Evolutionary conservation across 2,113 vertebrate genomes (phyloP).

Genomic region (Ia io): DNA sequence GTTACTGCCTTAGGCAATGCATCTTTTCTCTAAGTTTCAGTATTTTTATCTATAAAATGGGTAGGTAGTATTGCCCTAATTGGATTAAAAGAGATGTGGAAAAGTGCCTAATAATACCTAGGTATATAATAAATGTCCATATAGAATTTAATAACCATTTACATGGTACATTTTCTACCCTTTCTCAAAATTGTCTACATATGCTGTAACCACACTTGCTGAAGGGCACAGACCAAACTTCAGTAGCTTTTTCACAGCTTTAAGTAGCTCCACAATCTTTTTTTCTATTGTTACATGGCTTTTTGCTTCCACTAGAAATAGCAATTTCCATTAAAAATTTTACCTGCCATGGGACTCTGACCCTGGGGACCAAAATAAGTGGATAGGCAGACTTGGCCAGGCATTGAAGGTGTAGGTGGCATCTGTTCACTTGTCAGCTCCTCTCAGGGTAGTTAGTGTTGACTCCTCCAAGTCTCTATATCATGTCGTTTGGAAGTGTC

Average conservation of each 20-base stretch:
- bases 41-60: slow-evolving; percentile 4
- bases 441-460: background rate
- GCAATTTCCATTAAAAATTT: background rate
- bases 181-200: background rate
- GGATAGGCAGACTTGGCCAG: background rate
- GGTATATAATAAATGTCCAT: background rate
- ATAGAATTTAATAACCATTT: background rate
- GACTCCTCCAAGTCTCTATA: background rate
- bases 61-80: background rate
- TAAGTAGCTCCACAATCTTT: background rate
- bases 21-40: background rate
- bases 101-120: background rate
- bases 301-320: background rate
- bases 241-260: background rate
- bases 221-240: background rate
- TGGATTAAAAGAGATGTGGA: background rate
- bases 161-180: background rate
- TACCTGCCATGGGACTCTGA: background rate
- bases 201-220: background rate
- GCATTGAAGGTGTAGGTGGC: background rate
- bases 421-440: background rate
- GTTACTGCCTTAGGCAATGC: background rate
- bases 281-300: background rate
- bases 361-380: background rate
- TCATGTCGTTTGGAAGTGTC: background rate